Percentiles rank a stretch among this genome's conserved stretches.
These are phyloP conservation scores for Balearica regulorum DNA, from an alignment of 2,797 vertebrate genomes.

Conservation along the genomic window DNA sequence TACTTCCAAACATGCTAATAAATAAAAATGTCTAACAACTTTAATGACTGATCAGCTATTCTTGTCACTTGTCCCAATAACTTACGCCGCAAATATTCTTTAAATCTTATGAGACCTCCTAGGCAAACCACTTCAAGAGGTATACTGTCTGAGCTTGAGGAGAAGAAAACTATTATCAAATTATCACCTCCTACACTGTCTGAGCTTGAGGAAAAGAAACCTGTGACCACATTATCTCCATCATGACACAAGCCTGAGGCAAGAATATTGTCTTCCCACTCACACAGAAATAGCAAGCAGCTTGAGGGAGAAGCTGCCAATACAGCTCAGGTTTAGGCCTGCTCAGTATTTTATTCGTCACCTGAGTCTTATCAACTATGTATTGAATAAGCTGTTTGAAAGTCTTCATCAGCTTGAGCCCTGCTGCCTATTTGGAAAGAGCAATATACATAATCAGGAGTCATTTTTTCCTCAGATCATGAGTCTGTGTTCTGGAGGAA, in stretches of 20 bases:
- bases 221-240: background rate
- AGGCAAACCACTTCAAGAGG: background rate
- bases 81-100: background rate
- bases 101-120: background rate
- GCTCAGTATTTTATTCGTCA: background rate
- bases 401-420: background rate
- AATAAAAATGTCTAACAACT: background rate
- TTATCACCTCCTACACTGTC: background rate
- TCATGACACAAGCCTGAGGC: background rate
- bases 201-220: background rate
- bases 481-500: background rate
- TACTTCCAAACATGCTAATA: background rate
- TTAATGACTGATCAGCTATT: background rate
- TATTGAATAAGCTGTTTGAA: background rate
- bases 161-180: background rate
- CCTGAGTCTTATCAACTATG: background rate
- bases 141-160: background rate
- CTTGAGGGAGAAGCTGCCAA: background rate
- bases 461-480: background rate
- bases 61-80: background rate
- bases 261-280: background rate
- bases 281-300: background rate
- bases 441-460: background rate
- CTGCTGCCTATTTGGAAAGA: background rate
- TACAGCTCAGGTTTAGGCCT: background rate